phyloP scores from a whole-genome alignment of 2,888 invertebrate species.

The Amorpha juglandis region DNA sequence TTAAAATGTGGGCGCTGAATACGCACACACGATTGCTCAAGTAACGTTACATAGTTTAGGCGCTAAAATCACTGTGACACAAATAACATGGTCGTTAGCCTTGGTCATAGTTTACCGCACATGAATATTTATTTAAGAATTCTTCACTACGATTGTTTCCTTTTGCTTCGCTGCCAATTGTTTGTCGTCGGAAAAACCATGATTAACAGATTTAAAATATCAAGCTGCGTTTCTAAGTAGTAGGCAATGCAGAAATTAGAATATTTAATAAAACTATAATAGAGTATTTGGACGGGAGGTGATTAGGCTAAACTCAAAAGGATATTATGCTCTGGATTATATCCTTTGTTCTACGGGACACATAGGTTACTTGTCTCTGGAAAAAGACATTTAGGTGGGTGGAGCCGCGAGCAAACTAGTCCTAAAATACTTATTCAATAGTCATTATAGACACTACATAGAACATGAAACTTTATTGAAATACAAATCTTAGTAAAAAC shows the following conservation, averaged over 20 bases:
- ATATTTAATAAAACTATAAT: not conserved
- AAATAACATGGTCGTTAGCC: conserved; percentile 55
- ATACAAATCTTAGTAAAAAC: not conserved
- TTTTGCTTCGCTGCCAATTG: conserved; percentile 45
- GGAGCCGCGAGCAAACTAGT: too few relatives aligned
- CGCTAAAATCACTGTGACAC: conserved; percentile 52
- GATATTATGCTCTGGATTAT: too few relatives aligned
- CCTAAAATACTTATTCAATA: too few relatives aligned
- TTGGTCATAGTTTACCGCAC: conserved; percentile 58
- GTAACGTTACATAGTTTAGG: conserved; percentile 37
- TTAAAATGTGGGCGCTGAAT: conserved; percentile 20
- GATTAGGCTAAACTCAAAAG: too few relatives aligned
- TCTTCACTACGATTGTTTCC: conserved; percentile 36
- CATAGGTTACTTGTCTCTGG: too few relatives aligned
- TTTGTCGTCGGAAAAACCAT: conserved; percentile 27
- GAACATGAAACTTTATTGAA: too few relatives aligned
- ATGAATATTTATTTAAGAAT: conserved; percentile 62
- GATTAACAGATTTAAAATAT: conserved; percentile 2
- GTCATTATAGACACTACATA: too few relatives aligned
- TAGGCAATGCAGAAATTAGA: too few relatives aligned
- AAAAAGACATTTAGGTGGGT: too few relatives aligned
- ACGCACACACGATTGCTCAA: conserved; percentile 27
- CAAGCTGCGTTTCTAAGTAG: not conserved
- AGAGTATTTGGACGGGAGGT: not conserved
- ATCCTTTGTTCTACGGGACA: too few relatives aligned